Base-by-base conservation (phyloP, 2,797 vertebrate genomes). In the Melanotaenia parkinsoni region DNA sequence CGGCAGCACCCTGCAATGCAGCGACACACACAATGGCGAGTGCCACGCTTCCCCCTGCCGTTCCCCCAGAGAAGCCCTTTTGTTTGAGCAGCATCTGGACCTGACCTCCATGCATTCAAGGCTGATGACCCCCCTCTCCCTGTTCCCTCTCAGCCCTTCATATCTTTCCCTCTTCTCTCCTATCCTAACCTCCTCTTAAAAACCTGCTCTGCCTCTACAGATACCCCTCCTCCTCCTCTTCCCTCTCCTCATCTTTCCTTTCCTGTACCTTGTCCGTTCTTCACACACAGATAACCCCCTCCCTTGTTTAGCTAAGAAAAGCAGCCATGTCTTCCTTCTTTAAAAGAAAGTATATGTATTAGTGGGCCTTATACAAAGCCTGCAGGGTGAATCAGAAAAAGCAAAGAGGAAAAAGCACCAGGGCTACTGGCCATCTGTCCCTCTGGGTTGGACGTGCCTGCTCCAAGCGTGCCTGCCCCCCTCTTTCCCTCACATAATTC, bases 1-100 rank as follows among this genome's bases (percentile, higher is more conserved):
- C 93, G 78, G 93, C 91, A 96, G 94, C 95, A 96, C 96, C 95
- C 97, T 98, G 97, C 97, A 99, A 97, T 98, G 97, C 97, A 95
- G 97, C 95, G 95, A 93, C 91, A 93, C 90, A 93, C 90, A 95
- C 91, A 96, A 96, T 96, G 90, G 95, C 91, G 57, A 95, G 94
- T 93, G 95, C 96, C 96, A 96, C 95, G 92, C 96, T 97, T 96
- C 96, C 95, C 95, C 94, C 95, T 89, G 86, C 87, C 78, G 74
- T 89, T 88, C 90, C 90, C 88, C 92, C 95, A 95, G 89, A 96
- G 96, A 97, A 96, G 95, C 95, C 94, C 96, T 95, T 97, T 98
- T 98, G 97, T 98, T 95, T 91, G 70, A 90, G 90, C 87, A 95
- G 96, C 97, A 97, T 98, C 97, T 98, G 97, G 93, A 96, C 95